Evolutionary conservation across 2,888 invertebrate genomes (phyloP), one percentile per base, ranked within the genome.

Genomic region (Helobdella robusta): DNA sequence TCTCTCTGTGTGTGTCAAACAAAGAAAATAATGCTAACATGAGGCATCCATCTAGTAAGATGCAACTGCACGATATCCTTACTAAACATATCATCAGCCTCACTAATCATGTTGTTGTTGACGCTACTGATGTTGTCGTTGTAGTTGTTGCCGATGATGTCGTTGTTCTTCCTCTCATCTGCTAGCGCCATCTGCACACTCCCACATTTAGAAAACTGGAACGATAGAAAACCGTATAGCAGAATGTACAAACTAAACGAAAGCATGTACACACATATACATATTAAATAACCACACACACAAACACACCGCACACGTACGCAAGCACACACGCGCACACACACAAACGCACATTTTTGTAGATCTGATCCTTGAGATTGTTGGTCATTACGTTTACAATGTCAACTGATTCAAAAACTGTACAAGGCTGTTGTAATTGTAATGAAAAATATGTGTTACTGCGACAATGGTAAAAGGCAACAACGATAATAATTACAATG

Each of bases 381-480:
- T 77, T 78, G 58, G 77, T 77, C 78, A 78, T 78, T n/a, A 78
- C 76, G 35, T 76, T 76, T 30, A 76, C 69, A 52, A 78, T 76
- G 66, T 78, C 75, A 15, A 74, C 73, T 52, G 77, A 74, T 70
- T 78, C 77, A 74, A 75, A 78, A 56, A 77, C 70, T 64, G 77
- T 76, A 72, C 72, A 72, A 56, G 73, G 73, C 70, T 76, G 77
- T 71, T 76, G 75, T 30, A n/a, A n/a, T n/a, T n/a, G n/a, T n/a
- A n/a, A n/a, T n/a, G n/a, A n/a, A n/a, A n/a, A n/a, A n/a, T n/a
- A n/a, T n/a, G n/a, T n/a, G n/a, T 58, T 15, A n/a, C 5, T 50
- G 20, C n/a, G 50, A 5, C 5, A 25, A 46, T 3, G 30, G 23
- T 40, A 2, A 36, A 58, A 25, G n/a, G 6, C 6, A 50, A 20